phyloP scores from a whole-genome alignment of 1,140 invertebrate species.

The Latrodectus geometricus region DNA sequence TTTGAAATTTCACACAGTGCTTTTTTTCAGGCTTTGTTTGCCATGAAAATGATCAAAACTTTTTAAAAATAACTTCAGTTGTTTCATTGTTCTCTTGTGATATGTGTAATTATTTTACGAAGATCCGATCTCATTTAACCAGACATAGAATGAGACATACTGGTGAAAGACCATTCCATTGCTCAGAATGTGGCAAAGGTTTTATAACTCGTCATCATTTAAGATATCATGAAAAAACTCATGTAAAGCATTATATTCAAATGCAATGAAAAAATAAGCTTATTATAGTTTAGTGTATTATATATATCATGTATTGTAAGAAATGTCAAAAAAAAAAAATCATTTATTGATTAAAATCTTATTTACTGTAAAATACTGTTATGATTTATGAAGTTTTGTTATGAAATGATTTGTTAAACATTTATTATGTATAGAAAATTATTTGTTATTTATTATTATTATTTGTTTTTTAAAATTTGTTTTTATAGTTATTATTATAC shows the following conservation, averaged over 20 bases:
- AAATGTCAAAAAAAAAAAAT: no score
- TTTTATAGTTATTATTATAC: no score
- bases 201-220: conserved; percentile 25
- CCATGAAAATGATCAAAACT: background rate
- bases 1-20: background rate
- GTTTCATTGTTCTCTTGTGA: background rate
- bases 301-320: no score
- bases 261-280: background rate
- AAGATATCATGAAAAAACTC: conserved; percentile 14
- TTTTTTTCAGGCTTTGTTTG: background rate
- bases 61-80: background rate
- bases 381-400: no score
- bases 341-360: no score
- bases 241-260: background rate
- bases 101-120: conserved; percentile 19
- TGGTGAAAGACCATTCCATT: conserved; percentile 65
- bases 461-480: no score
- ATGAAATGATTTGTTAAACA: no score
- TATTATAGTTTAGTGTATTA: no score
- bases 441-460: no score
- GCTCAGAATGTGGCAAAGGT: conserved; percentile 30
- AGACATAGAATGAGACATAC: conserved; percentile 62
- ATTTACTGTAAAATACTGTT: no score
- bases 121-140: conserved; percentile 6
- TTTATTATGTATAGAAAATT: no score